These are phyloP conservation scores for Ammodytes marinus DNA, from an alignment of 2,113 vertebrate species.

Conservation along the genomic window DNA sequence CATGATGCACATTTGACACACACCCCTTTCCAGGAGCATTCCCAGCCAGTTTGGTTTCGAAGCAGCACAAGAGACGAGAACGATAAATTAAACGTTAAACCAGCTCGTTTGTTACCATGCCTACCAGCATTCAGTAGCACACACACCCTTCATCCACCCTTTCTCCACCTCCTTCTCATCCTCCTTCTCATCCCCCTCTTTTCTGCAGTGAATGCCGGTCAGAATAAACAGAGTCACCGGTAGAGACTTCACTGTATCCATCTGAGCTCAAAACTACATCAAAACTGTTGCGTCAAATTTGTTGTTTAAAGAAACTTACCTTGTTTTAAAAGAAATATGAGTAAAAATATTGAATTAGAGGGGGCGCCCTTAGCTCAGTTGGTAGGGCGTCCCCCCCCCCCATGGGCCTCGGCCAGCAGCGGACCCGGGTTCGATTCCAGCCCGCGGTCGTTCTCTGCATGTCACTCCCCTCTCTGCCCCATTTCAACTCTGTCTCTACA, in stretches of 20 bases:
- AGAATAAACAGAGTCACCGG: slow-evolving; percentile 53
- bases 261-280: slow-evolving; percentile 19
- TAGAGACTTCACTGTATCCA: slow-evolving; percentile 30
- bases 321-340: no score
- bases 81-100: background rate
- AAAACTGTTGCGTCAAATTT: no score
- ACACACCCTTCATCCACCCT: background rate
- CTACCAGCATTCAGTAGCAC: slow-evolving; percentile 54
- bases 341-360: no score
- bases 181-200: slow-evolving; percentile 7
- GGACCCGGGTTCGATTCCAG: no score
- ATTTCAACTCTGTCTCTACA: no score
- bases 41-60: slow-evolving; percentile 18
- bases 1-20: background rate
- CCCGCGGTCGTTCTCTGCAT: no score
- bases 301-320: no score
- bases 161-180: slow-evolving; percentile 16
- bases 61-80: slow-evolving; percentile 37
- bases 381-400: no score
- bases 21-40: background rate
- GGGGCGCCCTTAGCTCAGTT: no score
- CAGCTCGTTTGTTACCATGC: slow-evolving; percentile 38
- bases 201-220: slow-evolving; percentile 43
- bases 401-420: no score
- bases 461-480: no score